phyloP scores from a whole-genome alignment of 2,797 vertebrate genomes.

The Gadopsis bispinosus region DNA sequence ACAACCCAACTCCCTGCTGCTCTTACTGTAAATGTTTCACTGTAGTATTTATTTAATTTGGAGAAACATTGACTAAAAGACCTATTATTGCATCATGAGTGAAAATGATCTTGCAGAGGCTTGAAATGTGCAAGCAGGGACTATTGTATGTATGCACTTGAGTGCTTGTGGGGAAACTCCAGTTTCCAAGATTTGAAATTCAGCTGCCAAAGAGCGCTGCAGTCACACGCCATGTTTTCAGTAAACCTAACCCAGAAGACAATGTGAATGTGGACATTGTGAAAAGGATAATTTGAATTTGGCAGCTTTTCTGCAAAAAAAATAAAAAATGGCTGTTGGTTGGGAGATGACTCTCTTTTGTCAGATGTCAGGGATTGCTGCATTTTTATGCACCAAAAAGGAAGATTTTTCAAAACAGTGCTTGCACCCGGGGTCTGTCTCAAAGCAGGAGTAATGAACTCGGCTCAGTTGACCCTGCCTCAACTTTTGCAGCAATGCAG shows the following conservation, averaged over 20 bases:
- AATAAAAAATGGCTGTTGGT: not conserved
- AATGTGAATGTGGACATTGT: conserved; percentile 22
- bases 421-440: not conserved
- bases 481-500: not conserved
- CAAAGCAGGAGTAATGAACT: conserved; percentile 1
- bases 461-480: too few species aligned
- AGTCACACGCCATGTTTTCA: conserved; percentile 36
- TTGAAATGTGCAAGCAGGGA: conserved; percentile 33
- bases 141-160: conserved; percentile 28
- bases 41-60: conserved; percentile 2
- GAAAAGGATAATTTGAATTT: conserved; percentile 40
- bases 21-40: conserved; percentile 5
- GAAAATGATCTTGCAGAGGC: conserved; percentile 32
- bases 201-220: conserved; percentile 32
- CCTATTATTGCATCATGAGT: conserved; percentile 2
- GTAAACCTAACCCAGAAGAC: conserved; percentile 12
- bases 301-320: not conserved
- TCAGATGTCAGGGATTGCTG: conserved; percentile 22
- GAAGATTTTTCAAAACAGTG: not conserved
- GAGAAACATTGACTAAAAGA: conserved; percentile 26
- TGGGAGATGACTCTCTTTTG: conserved; percentile 18
- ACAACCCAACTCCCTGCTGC: conserved; percentile 2
- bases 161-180: conserved; percentile 21
- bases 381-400: conserved; percentile 5
- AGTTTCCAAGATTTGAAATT: conserved; percentile 35